Conservation (phyloP, 1,140 invertebrate species). For the Brachionus plicatilis region DNA sequence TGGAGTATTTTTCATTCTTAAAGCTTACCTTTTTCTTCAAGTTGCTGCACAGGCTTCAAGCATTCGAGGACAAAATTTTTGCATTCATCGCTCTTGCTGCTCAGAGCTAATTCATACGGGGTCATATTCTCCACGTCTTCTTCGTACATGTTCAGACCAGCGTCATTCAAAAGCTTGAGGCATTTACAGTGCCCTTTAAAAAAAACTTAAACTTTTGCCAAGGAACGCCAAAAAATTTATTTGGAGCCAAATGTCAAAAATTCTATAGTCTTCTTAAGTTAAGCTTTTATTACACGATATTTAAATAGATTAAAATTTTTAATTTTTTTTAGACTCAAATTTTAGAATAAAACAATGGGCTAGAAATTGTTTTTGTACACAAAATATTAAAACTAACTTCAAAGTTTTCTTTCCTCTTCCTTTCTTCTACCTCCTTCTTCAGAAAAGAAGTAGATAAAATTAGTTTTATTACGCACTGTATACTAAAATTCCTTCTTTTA, state of each 20-base stretch:
- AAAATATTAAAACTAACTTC: no score
- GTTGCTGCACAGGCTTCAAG: background rate
- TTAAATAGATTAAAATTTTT: no score
- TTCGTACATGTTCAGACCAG: slow-evolving; percentile 42
- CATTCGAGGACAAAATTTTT: slow-evolving; percentile 38
- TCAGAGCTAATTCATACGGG: slow-evolving; percentile 17
- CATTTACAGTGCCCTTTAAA: slow-evolving; percentile 41
- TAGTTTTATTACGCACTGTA: no score
- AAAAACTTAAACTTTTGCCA: background rate
- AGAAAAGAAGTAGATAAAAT: no score
- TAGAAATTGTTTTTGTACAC: no score
- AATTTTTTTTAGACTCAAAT: no score
- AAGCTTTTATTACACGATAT: background rate
- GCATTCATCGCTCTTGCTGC: background rate
- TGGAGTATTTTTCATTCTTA: background rate
- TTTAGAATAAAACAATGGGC: no score
- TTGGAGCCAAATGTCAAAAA: background rate
- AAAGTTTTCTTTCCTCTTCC: no score
- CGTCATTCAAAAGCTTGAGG: slow-evolving; percentile 42
- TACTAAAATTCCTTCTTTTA: no score
- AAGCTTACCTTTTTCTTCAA: background rate
- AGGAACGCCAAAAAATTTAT: background rate
- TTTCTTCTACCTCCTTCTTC: no score
- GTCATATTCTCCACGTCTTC: slow-evolving; percentile 42
- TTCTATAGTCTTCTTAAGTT: background rate